Evolutionary conservation across 2,888 invertebrate species (phyloP), one percentile per base, ranked within the genome.

Genomic region (Meiosimyza platycephala): DNA sequence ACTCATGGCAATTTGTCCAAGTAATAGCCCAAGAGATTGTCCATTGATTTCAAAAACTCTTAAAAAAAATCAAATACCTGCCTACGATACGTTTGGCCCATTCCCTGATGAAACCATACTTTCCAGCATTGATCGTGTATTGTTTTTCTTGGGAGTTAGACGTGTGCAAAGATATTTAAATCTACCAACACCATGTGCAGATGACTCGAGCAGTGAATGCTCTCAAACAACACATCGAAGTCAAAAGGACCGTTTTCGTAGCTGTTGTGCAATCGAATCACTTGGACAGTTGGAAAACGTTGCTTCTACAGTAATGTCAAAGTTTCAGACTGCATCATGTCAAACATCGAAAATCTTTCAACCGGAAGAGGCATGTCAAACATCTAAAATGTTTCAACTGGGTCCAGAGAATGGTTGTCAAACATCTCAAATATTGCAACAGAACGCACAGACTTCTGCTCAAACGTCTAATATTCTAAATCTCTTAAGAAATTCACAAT

Each of bases 61-160:
- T 7, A 78, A 75, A 40, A 75, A 71, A n/a, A 73, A 64, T 1
- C 75, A 73, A 59, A 16, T 72, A 4, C 76, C 76, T 0, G 59
- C 78, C 0, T 73, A 11, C 1, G 75, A 80, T 69, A 64, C 76
- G 13, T 55, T 84, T 0, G 81, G 80, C 22, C 85, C 86, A 3
- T 83, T 78, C 76, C 84, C 85, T 7, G 85, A 86, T 72, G 85
- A 85, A 69, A 71, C 81, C 0, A 68, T 86, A 3, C 78, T 84
- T 71, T 60, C 74, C 5, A 75, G 75, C 1, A 55, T 85, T 40
- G 85, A 85, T 76, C 80, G 80, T 22, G 72, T 82, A 4, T 76
- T 85, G 1, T 80, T 76, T 69, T 76, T 78, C 7, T 67, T 77
- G 48, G 85, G 84, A 0, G 81, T 74, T 6, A 68, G 72, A 47